Base-by-base conservation (phyloP, 2,113 vertebrate species). In the Menura novaehollandiae region DNA sequence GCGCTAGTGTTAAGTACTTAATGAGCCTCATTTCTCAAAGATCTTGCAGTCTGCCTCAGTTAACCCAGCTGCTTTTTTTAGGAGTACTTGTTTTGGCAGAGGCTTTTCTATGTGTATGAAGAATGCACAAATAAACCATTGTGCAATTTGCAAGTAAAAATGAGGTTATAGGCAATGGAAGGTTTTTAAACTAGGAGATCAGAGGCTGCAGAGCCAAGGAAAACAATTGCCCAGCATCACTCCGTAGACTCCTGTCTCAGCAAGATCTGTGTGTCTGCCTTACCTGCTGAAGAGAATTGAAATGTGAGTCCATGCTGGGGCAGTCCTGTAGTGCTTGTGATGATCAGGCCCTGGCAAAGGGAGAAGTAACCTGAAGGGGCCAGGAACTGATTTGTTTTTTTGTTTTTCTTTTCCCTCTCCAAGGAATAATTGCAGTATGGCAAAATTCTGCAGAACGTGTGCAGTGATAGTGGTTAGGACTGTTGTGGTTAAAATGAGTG, bases 41-140 rank as follows among this genome's bases (percentile, higher is more conserved):
- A 83, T 85, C 88, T 80, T 91, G 72, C 90, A 94, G 89, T 58
- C 78, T 93, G 90, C 94, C 94, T 96, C 64, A 66, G 94, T 94
- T 95, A 97, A 95, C 89, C 71, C 91, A 85, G 77, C 93, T 91
- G 89, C 81, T 94, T 97, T 97, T 97, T 95, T 91, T 95, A 91
- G 93, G 82, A 94, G 37, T 91, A 59, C 89, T 96, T 94, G 67
- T 95, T 88, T 96, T 96, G 93, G 92, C 91, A 91, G 74, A 71
- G 72, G 71, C 44, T 93, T 95, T 95, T 97, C 67, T 72, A 4
- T 72, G 78, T 66, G 63, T 85, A 20, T 69, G 71, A 93, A 73
- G 75, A 94, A 93, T n/a, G 66, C 88, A 85, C 94, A 95, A 93
- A 94, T 96, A 96, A 95, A 95, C 78, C 1, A 16, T 90, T 95